A percentile compares a stretch with the other conserved stretches of the same genome.
Conservation (phyloP, 2,113 vertebrate genomes). For the Pomatostomus ruficeps region DNA sequence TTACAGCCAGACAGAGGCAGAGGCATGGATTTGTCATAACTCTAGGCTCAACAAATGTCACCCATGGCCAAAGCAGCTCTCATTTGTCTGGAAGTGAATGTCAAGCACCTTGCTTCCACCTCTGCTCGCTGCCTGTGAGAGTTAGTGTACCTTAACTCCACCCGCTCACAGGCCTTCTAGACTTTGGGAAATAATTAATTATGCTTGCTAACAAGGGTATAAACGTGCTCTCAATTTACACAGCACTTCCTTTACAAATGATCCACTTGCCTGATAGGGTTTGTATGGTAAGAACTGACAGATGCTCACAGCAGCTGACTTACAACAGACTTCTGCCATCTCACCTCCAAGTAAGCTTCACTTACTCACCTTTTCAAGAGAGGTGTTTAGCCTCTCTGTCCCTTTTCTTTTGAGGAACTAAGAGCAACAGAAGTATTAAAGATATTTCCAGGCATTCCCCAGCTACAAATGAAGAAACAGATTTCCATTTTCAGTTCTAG, state of each 20-base stretch:
- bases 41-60: background rate
- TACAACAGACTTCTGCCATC: background rate
- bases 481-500: background rate
- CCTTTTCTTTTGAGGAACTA: background rate
- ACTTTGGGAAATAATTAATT: background rate
- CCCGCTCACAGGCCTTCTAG: background rate
- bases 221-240: background rate
- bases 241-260: background rate
- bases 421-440: background rate
- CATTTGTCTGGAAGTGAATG: background rate
- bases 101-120: background rate
- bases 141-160: background rate
- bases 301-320: background rate
- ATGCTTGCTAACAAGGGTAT: background rate
- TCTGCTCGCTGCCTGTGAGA: background rate
- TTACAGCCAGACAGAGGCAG: background rate
- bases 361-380: background rate
- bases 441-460: background rate
- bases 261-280: background rate
- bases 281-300: background rate
- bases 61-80: background rate
- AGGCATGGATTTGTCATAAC: background rate
- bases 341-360: background rate
- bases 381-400: background rate
- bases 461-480: background rate